Percentiles rank a stretch among this genome's conserved stretches.
Conservation (phyloP, 1,140 invertebrate species). For the Zaprionus lachaisei region DNA sequence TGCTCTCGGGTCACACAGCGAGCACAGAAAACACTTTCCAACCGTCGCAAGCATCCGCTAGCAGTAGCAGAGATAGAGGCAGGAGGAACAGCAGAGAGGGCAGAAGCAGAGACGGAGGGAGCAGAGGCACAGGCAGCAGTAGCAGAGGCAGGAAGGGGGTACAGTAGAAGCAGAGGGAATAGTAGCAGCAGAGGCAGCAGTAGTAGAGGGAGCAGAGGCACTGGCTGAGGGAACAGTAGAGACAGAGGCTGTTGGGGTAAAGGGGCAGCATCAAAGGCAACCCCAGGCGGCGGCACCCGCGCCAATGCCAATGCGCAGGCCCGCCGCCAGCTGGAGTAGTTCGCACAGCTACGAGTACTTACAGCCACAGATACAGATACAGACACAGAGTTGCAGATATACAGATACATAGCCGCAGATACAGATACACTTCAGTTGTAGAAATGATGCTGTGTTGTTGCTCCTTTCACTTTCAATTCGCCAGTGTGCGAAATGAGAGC, state of each 20-base stretch:
- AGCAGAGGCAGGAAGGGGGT: no score
- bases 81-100: not conserved
- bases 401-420: not conserved
- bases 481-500: constrained; percentile 68
- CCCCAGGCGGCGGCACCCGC: constrained; percentile 55
- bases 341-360: constrained; percentile 23
- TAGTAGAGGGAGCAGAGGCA: no score
- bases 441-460: constrained; percentile 59
- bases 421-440: constrained; percentile 48
- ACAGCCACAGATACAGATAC: constrained; percentile 17
- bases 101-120: no score
- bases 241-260: no score
- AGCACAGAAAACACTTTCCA: constrained; percentile 70
- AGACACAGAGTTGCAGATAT: not conserved
- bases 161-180: not conserved
- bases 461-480: constrained; percentile 81
- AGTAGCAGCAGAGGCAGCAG: constrained; percentile 1
- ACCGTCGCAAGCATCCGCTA: constrained; percentile 75
- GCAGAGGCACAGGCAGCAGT: no score
- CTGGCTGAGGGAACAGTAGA: no score
- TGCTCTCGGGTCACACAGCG: constrained; percentile 22
- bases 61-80: constrained; percentile 32
- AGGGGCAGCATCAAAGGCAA: not conserved
- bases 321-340: constrained; percentile 45
- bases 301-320: constrained; percentile 56